A percentile compares a stretch with the other conserved stretches of the same genome.
Conservation (phyloP, 2,888 invertebrate species). For the Pollenia labialis region DNA sequence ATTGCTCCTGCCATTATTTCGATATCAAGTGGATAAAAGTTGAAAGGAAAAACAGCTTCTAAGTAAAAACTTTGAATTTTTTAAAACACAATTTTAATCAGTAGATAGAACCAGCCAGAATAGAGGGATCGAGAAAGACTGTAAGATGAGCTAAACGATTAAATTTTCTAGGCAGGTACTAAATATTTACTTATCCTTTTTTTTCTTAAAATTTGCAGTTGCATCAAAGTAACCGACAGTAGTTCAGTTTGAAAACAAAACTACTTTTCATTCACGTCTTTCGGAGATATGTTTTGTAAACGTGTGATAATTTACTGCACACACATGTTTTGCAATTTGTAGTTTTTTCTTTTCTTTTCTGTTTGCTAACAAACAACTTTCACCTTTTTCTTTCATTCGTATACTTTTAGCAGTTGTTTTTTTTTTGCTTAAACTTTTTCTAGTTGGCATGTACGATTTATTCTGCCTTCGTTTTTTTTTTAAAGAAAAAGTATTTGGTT, state of each 20-base stretch:
- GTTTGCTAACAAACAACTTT: not conserved
- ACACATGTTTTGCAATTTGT: slow-evolving; percentile 34
- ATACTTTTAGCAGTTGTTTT: no score
- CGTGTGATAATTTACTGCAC: slow-evolving; percentile 40
- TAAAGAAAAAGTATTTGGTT: no score
- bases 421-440: not conserved
- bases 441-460: no score
- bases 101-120: no score
- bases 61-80: not conserved
- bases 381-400: not conserved
- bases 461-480: no score
- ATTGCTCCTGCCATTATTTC: slow-evolving; percentile 21
- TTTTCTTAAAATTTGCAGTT: no score
- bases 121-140: no score
- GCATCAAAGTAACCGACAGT: not conserved
- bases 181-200: no score
- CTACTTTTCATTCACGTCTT: not conserved
- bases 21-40: slow-evolving; percentile 10
- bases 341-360: not conserved
- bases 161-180: no score
- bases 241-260: not conserved
- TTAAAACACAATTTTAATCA: no score
- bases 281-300: not conserved
- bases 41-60: not conserved
- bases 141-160: no score